These are phyloP conservation scores for Hypena proboscidalis DNA, from an alignment of 2,888 invertebrate genomes.

Conservation along the genomic window DNA sequence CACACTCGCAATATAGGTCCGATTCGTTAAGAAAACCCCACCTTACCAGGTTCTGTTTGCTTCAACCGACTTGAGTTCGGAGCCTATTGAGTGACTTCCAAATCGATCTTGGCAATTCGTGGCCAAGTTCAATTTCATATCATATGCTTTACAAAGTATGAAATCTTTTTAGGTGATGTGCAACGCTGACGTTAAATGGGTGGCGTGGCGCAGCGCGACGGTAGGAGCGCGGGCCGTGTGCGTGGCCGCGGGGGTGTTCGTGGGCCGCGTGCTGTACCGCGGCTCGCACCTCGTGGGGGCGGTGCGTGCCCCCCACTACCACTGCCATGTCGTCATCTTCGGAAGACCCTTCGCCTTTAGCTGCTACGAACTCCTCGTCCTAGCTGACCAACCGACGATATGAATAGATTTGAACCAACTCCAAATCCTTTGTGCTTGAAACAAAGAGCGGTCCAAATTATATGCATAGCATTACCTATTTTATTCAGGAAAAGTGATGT, in stretches of 20 bases:
- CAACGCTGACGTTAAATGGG: slow-evolving; percentile 66
- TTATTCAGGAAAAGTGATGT: too few relatives aligned
- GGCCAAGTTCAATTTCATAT: too few relatives aligned
- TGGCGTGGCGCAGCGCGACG: slow-evolving; percentile 59
- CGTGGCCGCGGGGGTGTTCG: slow-evolving; percentile 62
- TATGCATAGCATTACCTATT: background rate
- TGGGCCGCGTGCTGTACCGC: slow-evolving; percentile 59
- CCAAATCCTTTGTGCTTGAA: slow-evolving; percentile 12
- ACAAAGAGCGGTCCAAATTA: background rate
- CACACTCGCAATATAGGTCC: too few relatives aligned
- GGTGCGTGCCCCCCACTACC: slow-evolving; percentile 55
- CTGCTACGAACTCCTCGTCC: slow-evolving; percentile 70
- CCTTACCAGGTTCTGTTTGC: too few relatives aligned
- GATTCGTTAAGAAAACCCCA: too few relatives aligned
- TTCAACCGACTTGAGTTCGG: too few relatives aligned
- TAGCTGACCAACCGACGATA: slow-evolving; percentile 30
- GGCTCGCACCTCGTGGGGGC: slow-evolving; percentile 57
- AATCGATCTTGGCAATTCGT: too few relatives aligned
- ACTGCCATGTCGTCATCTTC: slow-evolving; percentile 72
- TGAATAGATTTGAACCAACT: slow-evolving; percentile 1
- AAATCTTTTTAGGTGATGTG: slow-evolving; percentile 63
- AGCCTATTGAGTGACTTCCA: too few relatives aligned
- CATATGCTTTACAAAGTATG: background rate
- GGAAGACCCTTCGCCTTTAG: slow-evolving; percentile 74
- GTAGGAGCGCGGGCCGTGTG: slow-evolving; percentile 47